Percentiles rank a stretch among this genome's conserved stretches.
Evolutionary conservation across 2,113 vertebrate species (phyloP).

Genomic region (Tetrax tetrax): DNA sequence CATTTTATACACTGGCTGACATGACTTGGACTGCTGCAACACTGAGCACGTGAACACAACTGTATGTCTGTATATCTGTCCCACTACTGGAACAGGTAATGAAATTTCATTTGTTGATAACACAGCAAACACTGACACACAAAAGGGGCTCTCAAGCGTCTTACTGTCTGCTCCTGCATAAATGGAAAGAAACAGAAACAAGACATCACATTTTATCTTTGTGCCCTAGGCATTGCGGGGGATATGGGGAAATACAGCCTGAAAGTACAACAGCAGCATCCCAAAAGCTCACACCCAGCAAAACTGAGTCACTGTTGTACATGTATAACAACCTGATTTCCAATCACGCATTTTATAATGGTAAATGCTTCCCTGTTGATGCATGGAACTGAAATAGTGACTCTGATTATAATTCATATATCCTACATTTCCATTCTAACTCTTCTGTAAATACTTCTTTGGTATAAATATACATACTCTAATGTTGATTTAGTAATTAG

Average conservation of each 20-base stretch:
- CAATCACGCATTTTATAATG: neutral
- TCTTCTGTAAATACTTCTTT: neutral
- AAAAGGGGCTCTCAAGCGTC: neutral
- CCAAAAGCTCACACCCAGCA: neutral
- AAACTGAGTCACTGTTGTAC: neutral
- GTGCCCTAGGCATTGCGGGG: neutral
- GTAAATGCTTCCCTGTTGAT: neutral
- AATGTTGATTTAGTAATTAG: neutral
- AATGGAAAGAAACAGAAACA: neutral
- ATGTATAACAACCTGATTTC: neutral
- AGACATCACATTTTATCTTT: neutral
- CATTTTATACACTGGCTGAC: neutral
- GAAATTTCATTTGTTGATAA: neutral
- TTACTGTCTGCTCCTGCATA: neutral
- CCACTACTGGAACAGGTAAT: neutral
- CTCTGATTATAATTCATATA: neutral
- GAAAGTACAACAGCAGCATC: neutral
- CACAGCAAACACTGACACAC: neutral
- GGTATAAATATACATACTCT: neutral
- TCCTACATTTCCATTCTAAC: neutral
- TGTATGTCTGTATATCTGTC: neutral
- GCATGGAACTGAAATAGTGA: neutral
- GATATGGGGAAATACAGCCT: neutral
- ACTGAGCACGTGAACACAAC: neutral
- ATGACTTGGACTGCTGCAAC: neutral